Percentiles rank a stretch among this genome's conserved stretches.
Conservation (phyloP, 1,140 invertebrate species). For the Tribolium madens region DNA sequence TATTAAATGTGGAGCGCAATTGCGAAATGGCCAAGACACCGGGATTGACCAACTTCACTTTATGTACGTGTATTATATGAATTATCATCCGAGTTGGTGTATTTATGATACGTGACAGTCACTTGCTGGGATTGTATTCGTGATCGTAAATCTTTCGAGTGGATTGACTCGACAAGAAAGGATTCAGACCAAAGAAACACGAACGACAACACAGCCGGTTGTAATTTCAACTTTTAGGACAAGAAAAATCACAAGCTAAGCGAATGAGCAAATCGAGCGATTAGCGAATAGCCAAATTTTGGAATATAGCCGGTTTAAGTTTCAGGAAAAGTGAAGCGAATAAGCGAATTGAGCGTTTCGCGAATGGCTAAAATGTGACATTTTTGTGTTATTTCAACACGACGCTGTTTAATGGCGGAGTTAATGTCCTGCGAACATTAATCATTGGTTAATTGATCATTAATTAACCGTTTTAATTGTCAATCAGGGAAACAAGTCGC, state of each 20-base stretch:
- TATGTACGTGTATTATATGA: constrained; percentile 32
- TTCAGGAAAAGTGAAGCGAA: too few relatives aligned
- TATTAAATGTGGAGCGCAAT: constrained; percentile 20
- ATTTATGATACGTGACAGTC: constrained; percentile 46
- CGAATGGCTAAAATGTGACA: too few relatives aligned
- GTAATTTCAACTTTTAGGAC: too few relatives aligned
- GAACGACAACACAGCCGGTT: too few relatives aligned
- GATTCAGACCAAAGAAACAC: constrained; percentile 15
- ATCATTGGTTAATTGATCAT: constrained; percentile 4
- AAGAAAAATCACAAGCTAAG: too few relatives aligned
- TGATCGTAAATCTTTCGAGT: constrained; percentile 38
- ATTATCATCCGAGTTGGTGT: constrained; percentile 44
- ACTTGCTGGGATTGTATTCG: constrained; percentile 44
- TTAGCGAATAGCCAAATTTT: too few relatives aligned
- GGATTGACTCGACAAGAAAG: constrained; percentile 41
- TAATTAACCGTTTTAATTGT: constrained; percentile 18
- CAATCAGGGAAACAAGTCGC: not conserved
- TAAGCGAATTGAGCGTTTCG: too few relatives aligned
- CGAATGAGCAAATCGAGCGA: too few relatives aligned
- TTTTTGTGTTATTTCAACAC: too few relatives aligned
- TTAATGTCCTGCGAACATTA: not conserved
- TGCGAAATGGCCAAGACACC: constrained; percentile 14
- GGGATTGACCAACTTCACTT: constrained; percentile 43
- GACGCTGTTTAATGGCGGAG: too few relatives aligned
- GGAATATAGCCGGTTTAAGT: too few relatives aligned